Conservation (phyloP, 1,140 invertebrate genomes). For the Drosophila nigrodunni region DNA sequence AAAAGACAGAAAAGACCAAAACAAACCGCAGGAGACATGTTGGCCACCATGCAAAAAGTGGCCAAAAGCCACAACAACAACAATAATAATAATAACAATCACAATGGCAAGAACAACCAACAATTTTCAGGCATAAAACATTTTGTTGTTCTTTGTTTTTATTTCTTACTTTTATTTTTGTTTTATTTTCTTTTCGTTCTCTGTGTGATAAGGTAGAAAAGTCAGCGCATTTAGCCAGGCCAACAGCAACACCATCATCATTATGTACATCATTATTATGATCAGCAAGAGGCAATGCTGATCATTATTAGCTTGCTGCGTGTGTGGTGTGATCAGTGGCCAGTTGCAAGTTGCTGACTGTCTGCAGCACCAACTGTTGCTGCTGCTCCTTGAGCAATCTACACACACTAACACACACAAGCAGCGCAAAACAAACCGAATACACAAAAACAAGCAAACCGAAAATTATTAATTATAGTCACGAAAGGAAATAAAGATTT, state of each 20-base stretch:
- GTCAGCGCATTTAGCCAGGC: constrained; percentile 6
- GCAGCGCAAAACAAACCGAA: constrained; percentile 15
- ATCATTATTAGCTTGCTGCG: constrained; percentile 69
- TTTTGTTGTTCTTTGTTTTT: constrained; percentile 54
- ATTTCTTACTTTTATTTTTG: constrained; percentile 16
- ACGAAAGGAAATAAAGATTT: constrained; percentile 84
- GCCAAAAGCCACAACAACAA: constrained; percentile 34
- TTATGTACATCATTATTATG: constrained; percentile 15
- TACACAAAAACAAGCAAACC: constrained; percentile 47
- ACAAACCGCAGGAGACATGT: constrained; percentile 74
- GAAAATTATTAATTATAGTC: constrained; percentile 84
- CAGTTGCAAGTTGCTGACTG: constrained; percentile 37
- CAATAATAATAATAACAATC: constrained; percentile 44
- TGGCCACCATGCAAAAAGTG: constrained; percentile 71
- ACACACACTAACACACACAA: constrained; percentile 13
- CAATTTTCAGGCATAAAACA: constrained; percentile 81
- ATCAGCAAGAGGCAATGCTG: constrained; percentile 4
- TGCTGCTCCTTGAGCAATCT: constrained; percentile 28
- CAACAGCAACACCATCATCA: constrained; percentile 25
- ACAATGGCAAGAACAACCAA: constrained; percentile 57
- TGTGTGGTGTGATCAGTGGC: constrained; percentile 74
- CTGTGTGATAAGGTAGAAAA: constrained; percentile 42
- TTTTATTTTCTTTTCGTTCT: constrained; percentile 6
- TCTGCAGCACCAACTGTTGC: constrained; percentile 1
- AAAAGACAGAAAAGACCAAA: constrained; percentile 59